phyloP scores from a whole-genome alignment of 2,888 invertebrate genomes.

The Tenodera sinensis region DNA sequence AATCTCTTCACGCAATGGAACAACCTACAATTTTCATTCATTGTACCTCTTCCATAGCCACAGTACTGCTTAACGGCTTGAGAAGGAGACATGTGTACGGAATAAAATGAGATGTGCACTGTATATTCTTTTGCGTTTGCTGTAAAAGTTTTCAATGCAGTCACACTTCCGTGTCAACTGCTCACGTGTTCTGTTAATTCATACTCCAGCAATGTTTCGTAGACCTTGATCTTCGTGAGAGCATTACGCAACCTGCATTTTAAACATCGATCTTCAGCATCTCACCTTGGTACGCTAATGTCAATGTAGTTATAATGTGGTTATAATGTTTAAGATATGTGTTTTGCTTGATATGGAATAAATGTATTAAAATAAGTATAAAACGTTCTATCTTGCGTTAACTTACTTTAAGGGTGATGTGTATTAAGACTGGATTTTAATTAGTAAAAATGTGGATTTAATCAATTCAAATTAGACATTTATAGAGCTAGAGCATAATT shows the following conservation, averaged over 20 bases:
- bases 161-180: not conserved
- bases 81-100: not conserved
- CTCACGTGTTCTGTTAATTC: not conserved
- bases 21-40: not conserved
- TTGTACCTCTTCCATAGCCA: not conserved
- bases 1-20: not conserved
- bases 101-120: not conserved
- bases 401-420: too few species aligned
- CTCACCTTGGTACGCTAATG: not conserved
- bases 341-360: not conserved
- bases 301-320: not conserved
- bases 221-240: not conserved
- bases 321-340: not conserved
- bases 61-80: not conserved
- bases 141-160: not conserved
- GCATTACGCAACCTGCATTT: not conserved
- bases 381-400: too few species aligned
- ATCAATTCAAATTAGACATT: too few species aligned
- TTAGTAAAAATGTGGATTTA: too few species aligned
- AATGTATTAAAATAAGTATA: too few species aligned
- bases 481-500: not conserved
- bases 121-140: too few species aligned
- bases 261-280: not conserved
- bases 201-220: not conserved
- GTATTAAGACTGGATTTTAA: too few species aligned